A percentile compares a stretch with the other conserved stretches of the same genome.
Evolutionary conservation across 2,113 vertebrate genomes (phyloP).

Genomic region (Oreotrochilus melanogaster): DNA sequence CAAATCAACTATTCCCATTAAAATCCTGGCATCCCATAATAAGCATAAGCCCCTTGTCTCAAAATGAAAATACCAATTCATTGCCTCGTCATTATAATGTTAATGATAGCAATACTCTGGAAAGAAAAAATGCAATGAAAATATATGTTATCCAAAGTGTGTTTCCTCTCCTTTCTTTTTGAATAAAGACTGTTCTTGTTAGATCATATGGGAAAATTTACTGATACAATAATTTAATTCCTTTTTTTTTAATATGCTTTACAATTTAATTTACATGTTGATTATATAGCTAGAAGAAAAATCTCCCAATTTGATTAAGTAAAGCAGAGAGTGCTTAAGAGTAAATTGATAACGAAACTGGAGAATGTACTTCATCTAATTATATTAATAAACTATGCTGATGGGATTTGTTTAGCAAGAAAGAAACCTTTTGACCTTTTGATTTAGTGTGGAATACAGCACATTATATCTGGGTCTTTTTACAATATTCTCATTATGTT

Average conservation of each 20-base stretch:
- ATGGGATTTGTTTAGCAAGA: slow-evolving; percentile 62
- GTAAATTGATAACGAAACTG: slow-evolving; percentile 54
- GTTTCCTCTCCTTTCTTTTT: background rate
- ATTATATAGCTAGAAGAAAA: slow-evolving; percentile 47
- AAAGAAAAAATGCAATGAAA: slow-evolving; percentile 7
- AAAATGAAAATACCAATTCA: slow-evolving; percentile 37
- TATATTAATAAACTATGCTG: slow-evolving; percentile 67
- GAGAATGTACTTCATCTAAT: slow-evolving; percentile 45
- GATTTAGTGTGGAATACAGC: slow-evolving; percentile 46
- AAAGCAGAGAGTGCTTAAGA: slow-evolving; percentile 51
- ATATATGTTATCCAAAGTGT: background rate
- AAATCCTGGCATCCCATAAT: background rate
- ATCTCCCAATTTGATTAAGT: slow-evolving; percentile 57
- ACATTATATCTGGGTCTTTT: slow-evolving; percentile 14
- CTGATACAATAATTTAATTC: slow-evolving; percentile 57
- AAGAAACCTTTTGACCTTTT: slow-evolving; percentile 55
- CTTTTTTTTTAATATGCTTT: background rate
- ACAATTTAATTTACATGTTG: slow-evolving; percentile 71
- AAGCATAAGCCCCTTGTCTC: slow-evolving; percentile 15
- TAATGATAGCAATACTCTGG: slow-evolving; percentile 17
- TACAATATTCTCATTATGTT: slow-evolving; percentile 3
- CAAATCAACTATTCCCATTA: slow-evolving; percentile 44
- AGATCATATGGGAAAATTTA: background rate
- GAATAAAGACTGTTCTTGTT: slow-evolving; percentile 36
- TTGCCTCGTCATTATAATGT: slow-evolving; percentile 3